Evolutionary conservation across 2,888 invertebrate species (phyloP).

Genomic region (Dinocampus coccinellae): DNA sequence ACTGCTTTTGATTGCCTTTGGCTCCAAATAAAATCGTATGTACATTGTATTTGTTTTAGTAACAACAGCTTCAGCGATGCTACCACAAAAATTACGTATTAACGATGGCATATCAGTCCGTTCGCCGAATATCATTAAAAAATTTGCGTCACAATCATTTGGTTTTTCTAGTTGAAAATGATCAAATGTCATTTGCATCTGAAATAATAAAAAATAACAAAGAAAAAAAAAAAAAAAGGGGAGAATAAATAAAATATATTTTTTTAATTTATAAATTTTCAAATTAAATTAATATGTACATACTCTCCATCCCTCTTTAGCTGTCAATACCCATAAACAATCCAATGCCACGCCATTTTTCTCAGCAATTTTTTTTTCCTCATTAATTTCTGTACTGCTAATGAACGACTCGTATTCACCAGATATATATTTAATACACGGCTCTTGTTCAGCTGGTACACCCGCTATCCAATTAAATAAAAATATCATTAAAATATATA

Average conservation of each 20-base stretch:
- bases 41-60: slow-evolving; percentile 79
- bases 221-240: neutral
- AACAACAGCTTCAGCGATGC: slow-evolving; percentile 83
- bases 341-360: slow-evolving; percentile 76
- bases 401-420: slow-evolving; percentile 71
- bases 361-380: slow-evolving; percentile 71
- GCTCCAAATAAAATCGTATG: slow-evolving; percentile 80
- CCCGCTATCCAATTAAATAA: slow-evolving; percentile 61
- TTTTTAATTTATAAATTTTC: no score
- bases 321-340: slow-evolving; percentile 82
- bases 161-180: slow-evolving; percentile 77
- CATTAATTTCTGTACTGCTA: slow-evolving; percentile 73
- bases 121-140: slow-evolving; percentile 80
- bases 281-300: slow-evolving; percentile 49
- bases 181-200: slow-evolving; percentile 80
- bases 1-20: slow-evolving; percentile 74
- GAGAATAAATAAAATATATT: no score
- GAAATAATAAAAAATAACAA: slow-evolving; percentile 38
- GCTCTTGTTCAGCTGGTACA: slow-evolving; percentile 72
- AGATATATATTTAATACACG: slow-evolving; percentile 73
- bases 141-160: slow-evolving; percentile 84
- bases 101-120: slow-evolving; percentile 74
- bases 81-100: slow-evolving; percentile 85
- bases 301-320: slow-evolving; percentile 77
- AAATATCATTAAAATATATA: neutral